phyloP scores from a whole-genome alignment of 2,888 invertebrate genomes.

The Linnaemya vulpina region DNA sequence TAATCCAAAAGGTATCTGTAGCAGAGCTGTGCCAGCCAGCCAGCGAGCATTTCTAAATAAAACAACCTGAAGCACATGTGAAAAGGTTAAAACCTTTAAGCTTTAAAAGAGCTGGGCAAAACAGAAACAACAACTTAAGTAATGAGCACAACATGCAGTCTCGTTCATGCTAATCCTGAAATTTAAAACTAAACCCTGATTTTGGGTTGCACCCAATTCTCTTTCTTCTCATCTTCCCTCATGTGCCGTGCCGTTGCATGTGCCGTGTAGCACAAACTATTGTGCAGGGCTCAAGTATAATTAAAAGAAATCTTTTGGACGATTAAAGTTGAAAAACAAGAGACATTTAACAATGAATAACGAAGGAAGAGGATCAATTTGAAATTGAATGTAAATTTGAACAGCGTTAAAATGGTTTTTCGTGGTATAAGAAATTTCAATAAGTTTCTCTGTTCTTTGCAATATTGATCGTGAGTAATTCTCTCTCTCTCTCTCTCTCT shows the following conservation, averaged over 20 bases:
- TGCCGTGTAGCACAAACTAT: conserved; percentile 15
- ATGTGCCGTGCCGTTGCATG: background rate
- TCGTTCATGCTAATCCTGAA: conserved; percentile 55
- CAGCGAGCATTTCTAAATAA: background rate
- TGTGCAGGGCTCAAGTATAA: conserved; percentile 38
- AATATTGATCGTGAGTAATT: no score
- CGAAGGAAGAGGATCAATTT: background rate
- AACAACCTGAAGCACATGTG: background rate
- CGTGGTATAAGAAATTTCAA: no score
- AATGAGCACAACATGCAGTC: conserved; percentile 40
- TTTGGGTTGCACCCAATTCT: conserved; percentile 34
- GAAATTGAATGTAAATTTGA: background rate
- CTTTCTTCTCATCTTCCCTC: background rate
- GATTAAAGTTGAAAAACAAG: conserved; percentile 10
- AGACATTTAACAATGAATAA: background rate
- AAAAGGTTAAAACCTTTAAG: conserved; percentile 58
- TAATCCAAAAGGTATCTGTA: background rate
- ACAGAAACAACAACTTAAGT: conserved; percentile 16
- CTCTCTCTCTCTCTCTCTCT: no score
- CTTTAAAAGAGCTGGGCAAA: conserved; percentile 25
- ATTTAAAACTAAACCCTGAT: conserved; percentile 51
- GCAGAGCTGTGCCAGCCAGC: background rate
- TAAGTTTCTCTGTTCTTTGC: no score
- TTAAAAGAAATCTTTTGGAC: conserved; percentile 14
- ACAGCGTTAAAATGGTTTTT: background rate